These are phyloP conservation scores for Brachyhypopomus gauderio DNA, from an alignment of 2,113 vertebrate species.

Conservation along the genomic window DNA sequence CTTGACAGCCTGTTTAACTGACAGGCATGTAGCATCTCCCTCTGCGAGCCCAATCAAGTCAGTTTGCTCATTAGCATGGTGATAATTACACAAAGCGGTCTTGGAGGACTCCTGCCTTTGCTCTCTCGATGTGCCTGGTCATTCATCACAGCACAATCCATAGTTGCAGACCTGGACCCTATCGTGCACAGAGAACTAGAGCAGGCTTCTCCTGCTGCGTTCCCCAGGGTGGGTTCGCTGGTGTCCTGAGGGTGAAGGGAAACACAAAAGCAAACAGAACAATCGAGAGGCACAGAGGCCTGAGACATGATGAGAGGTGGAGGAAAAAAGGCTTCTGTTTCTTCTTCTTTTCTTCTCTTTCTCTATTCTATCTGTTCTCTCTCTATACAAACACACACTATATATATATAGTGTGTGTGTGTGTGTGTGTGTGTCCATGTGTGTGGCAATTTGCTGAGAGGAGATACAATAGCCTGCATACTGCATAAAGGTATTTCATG, in stretches of 20 bases:
- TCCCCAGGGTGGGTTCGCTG: neutral
- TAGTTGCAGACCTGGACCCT: slow-evolving; percentile 45
- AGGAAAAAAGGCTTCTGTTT: neutral
- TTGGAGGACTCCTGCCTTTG: slow-evolving; percentile 57
- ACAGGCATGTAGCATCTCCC: slow-evolving; percentile 53
- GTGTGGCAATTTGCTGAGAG: neutral
- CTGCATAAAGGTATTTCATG: neutral
- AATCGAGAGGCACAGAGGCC: neutral
- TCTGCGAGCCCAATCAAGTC: slow-evolving; percentile 64
- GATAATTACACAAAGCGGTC: slow-evolving; percentile 69
- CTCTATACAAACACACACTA: neutral
- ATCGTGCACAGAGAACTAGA: neutral
- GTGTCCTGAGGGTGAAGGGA: slow-evolving; percentile 9
- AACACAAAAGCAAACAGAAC: slow-evolving; percentile 15
- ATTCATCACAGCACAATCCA: slow-evolving; percentile 66
- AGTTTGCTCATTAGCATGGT: slow-evolving; percentile 57
- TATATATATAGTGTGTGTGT: neutral
- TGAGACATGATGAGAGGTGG: neutral
- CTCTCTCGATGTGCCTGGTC: slow-evolving; percentile 48
- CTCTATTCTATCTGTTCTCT: neutral
- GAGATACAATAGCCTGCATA: neutral
- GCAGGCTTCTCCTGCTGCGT: neutral
- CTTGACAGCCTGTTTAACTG: slow-evolving; percentile 44
- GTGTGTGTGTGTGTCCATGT: neutral
- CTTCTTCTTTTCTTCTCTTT: neutral